A percentile compares a stretch with the other conserved stretches of the same genome.
Evolutionary conservation across 2,113 vertebrate genomes (phyloP).

Genomic region (Calidris pugnax): DNA sequence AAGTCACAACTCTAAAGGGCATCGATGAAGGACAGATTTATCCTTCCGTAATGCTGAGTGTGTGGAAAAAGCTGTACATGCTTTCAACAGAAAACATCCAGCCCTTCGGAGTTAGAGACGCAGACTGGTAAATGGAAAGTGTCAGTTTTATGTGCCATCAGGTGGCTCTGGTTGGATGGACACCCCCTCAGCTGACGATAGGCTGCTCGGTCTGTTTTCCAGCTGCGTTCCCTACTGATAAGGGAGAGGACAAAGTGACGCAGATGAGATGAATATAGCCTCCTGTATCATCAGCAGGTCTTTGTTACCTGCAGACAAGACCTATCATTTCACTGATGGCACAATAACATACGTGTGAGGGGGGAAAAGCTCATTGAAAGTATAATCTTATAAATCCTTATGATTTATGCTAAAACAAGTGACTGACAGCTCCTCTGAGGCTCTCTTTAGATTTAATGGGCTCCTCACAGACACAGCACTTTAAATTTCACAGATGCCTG

Average conservation of each 20-base stretch:
- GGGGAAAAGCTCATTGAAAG: slow-evolving; percentile 17
- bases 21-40: neutral
- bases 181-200: neutral
- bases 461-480: neutral
- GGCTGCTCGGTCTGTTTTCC: neutral
- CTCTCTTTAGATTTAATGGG: slow-evolving; percentile 28
- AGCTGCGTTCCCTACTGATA: neutral
- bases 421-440: slow-evolving; percentile 16
- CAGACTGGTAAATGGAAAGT: neutral
- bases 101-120: neutral
- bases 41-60: neutral
- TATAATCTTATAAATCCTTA: slow-evolving; percentile 20
- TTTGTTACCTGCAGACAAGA: slow-evolving; percentile 48
- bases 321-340: slow-evolving; percentile 1
- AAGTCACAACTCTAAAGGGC: neutral
- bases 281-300: neutral
- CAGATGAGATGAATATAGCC: neutral
- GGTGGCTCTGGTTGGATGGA: neutral
- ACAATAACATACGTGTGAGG: neutral
- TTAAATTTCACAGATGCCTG: neutral
- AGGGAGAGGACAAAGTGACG: neutral
- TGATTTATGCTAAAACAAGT: slow-evolving; percentile 47
- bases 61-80: neutral
- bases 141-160: neutral
- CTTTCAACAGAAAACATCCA: neutral